Evolutionary conservation across 2,113 vertebrate species (phyloP).

Genomic region (Indri indri): DNA sequence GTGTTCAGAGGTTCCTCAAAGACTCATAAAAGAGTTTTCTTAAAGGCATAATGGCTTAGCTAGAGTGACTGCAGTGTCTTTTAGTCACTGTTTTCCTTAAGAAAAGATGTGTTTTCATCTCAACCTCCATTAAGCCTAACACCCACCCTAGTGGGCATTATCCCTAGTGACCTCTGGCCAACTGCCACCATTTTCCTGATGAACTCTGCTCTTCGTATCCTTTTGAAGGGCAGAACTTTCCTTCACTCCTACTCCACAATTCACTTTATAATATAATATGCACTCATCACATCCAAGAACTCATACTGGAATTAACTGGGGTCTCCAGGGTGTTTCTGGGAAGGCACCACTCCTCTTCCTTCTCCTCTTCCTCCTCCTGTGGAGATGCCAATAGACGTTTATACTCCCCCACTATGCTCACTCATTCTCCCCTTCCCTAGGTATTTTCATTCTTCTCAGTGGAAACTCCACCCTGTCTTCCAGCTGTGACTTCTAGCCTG

Average conservation of each 20-base stretch:
- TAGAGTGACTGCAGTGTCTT: not conserved
- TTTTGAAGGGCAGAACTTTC: too few species aligned
- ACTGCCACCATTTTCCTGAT: not conserved
- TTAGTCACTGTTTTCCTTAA: not conserved
- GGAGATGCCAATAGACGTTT: not conserved
- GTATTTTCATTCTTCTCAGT: not conserved
- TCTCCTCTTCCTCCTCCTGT: not conserved
- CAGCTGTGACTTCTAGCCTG: not conserved
- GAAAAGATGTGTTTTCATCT: not conserved
- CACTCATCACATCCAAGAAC: not conserved
- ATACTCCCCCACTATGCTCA: too few species aligned
- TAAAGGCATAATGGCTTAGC: not conserved
- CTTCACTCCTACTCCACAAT: not conserved
- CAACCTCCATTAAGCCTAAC: not conserved
- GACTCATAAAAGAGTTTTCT: not conserved
- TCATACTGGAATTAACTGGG: not conserved
- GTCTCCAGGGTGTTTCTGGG: not conserved
- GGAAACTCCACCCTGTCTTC: not conserved
- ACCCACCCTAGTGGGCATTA: rapidly evolving
- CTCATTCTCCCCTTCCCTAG: not conserved
- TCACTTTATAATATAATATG: rapidly evolving
- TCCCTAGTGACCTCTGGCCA: not conserved
- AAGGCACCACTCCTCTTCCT: not conserved
- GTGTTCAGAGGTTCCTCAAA: not conserved
- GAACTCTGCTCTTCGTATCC: not conserved